Base-by-base conservation (phyloP, 2,113 vertebrate genomes). In the Lophotis ruficrista region DNA sequence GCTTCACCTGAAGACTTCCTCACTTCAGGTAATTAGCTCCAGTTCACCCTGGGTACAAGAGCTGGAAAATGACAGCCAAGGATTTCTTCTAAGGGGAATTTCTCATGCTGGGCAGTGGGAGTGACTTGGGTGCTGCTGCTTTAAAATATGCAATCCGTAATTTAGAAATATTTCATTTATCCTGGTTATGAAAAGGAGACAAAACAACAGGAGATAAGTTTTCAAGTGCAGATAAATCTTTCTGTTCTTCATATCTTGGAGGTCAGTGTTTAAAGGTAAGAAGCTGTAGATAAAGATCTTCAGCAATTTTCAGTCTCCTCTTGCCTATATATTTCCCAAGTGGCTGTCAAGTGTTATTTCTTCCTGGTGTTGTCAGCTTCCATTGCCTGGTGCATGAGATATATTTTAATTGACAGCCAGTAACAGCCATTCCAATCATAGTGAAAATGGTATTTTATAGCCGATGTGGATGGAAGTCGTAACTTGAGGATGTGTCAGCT, bases 391-490 rank as follows among this genome's bases (percentile, higher is more conserved):
- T 51, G 88, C 65, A 90, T 96, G 72, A 92, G 93, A 82, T 85
- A 84, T 96, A 89, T 97, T 95, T 96, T 95, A 95, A 96, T 93
- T 95, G 96, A 90, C 93, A 96, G 77, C 47, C 60, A 87, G 89
- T 93, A 90, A 91, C 81, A 90, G 60, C 65, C 83, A 92, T 96
- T 92, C 80, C 93, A 93, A 28, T 94, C 88, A 86, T 60, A 89
- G 57, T 37, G 56, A 87, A 93, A 92, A 95, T 5, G 3, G 6
- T 83, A 54, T 92, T 96, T 95, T 95, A 89, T 83, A 90, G 73
- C 58, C 90, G 54, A 61, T 56, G 31, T 58, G 37, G 91, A 90
- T 89, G 58, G 91, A 89, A 95, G 50, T 72, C 2, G 1, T 93
- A 93, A 96, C 77, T 85, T 77, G 51, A 96, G 77, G 58, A 83